Percentiles rank a stretch among this genome's conserved stretches.
phyloP scores from a whole-genome alignment of 2,113 vertebrate genomes.

The Pseudorhombus dupliciocellatus region DNA sequence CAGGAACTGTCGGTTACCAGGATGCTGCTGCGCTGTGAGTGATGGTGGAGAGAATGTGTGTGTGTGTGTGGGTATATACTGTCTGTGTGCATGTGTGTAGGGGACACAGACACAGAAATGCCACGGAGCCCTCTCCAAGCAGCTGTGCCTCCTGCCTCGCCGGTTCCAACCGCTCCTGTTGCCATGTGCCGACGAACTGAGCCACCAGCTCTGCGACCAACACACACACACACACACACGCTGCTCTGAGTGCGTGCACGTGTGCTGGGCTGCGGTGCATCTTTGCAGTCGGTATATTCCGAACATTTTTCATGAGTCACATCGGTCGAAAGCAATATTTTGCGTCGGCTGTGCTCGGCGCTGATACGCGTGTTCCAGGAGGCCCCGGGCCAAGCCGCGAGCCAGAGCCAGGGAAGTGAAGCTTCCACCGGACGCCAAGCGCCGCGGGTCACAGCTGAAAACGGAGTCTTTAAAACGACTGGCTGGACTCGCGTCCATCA shows the following conservation, averaged over 20 bases:
- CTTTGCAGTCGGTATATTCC: neutral
- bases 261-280: neutral
- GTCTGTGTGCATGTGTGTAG: conserved; percentile 57
- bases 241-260: neutral
- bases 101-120: conserved; percentile 78
- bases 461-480: conserved; percentile 27
- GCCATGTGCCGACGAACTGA: conserved; percentile 71
- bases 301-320: conserved; percentile 13
- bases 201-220: conserved; percentile 61
- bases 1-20: conserved; percentile 68
- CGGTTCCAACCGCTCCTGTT: conserved; percentile 69
- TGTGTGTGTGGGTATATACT: conserved; percentile 70
- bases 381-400: conserved; percentile 62
- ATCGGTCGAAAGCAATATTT: conserved; percentile 1
- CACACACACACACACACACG: neutral
- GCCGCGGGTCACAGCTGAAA: conserved; percentile 43
- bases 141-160: conserved; percentile 77
- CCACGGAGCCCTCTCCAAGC: conserved; percentile 78
- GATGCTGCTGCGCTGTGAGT: conserved; percentile 58
- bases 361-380: conserved; percentile 59
- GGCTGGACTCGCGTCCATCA: neutral
- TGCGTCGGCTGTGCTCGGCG: conserved; percentile 29
- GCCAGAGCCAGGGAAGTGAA: conserved; percentile 57
- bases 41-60: conserved; percentile 55
- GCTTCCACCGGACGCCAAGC: conserved; percentile 39